A percentile compares a stretch with the other conserved stretches of the same genome.
Evolutionary conservation across 2,113 vertebrate species (phyloP).

Genomic region (Triplophysa tibetana): DNA sequence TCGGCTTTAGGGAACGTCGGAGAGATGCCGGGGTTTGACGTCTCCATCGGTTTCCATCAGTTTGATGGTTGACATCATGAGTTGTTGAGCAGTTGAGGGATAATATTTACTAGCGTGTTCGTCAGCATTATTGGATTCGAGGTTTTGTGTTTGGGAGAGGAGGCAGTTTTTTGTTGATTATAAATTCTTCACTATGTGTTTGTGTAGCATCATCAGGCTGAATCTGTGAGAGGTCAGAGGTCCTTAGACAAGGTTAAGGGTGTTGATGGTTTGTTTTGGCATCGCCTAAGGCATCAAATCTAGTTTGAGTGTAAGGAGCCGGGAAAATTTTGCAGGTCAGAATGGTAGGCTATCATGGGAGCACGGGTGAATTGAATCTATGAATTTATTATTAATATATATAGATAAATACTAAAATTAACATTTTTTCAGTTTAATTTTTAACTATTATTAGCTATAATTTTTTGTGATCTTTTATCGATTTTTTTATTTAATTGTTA

Average conservation of each 20-base stretch:
- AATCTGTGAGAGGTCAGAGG: constrained; percentile 37
- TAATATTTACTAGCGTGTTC: constrained; percentile 17
- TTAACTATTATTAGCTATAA: too few relatives aligned
- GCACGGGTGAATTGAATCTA: neutral
- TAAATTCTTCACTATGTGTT: neutral
- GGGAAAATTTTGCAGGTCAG: too few relatives aligned
- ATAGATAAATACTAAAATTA: too few relatives aligned
- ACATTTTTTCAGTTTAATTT: too few relatives aligned
- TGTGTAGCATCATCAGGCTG: neutral
- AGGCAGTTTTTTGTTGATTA: neutral
- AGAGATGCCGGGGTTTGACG: neutral
- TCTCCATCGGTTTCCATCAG: constrained; percentile 31
- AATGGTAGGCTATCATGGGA: neutral
- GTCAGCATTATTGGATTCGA: constrained; percentile 34
- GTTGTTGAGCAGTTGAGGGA: constrained; percentile 25
- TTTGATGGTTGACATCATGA: constrained; percentile 16
- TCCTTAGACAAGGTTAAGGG: constrained; percentile 23
- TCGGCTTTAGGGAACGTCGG: neutral
- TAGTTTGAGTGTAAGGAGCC: neutral
- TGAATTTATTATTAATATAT: too few relatives aligned
- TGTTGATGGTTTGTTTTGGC: constrained; percentile 22
- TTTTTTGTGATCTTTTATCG: too few relatives aligned
- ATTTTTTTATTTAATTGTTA: too few relatives aligned
- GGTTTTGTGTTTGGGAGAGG: neutral
- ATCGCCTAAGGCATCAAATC: constrained; percentile 16